A percentile compares a stretch with the other conserved stretches of the same genome.
phyloP scores from a whole-genome alignment of 2,888 invertebrate genomes.

The Cheilosia pagana region DNA sequence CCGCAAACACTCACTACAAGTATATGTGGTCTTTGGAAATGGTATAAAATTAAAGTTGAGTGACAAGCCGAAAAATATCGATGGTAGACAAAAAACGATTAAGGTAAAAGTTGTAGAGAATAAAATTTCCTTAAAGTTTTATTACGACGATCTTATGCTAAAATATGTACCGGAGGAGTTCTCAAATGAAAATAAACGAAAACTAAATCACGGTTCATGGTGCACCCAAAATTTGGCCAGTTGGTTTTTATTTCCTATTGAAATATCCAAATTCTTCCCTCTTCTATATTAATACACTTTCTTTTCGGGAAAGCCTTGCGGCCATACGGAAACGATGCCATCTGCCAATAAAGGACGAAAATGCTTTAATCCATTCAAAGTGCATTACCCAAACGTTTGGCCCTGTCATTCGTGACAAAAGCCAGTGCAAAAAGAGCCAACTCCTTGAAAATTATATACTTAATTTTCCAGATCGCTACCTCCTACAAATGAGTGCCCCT shows the following conservation, averaged over 20 bases:
- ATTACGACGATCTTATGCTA: no score
- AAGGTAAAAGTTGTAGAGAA: no score
- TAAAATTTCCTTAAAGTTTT: no score
- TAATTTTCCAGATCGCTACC: constrained; percentile 69
- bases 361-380: constrained; percentile 35
- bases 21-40: no score
- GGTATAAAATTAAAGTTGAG: no score
- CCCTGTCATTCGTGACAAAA: constrained; percentile 22
- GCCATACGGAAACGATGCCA: constrained; percentile 24
- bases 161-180: no score
- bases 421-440: constrained; percentile 4
- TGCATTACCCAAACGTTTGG: constrained; percentile 38
- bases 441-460: constrained; percentile 60
- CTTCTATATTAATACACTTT: constrained; percentile 9
- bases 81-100: no score
- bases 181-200: no score
- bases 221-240: no score
- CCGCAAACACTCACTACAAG: no score
- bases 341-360: constrained; percentile 13
- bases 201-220: neutral
- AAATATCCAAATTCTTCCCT: neutral
- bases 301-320: neutral
- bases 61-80: no score
- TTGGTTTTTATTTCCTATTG: no score
- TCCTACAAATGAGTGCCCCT: constrained; percentile 39